These are phyloP conservation scores for Branchinecta lindahli DNA, from an alignment of 1,140 invertebrate species.

Conservation along the genomic window DNA sequence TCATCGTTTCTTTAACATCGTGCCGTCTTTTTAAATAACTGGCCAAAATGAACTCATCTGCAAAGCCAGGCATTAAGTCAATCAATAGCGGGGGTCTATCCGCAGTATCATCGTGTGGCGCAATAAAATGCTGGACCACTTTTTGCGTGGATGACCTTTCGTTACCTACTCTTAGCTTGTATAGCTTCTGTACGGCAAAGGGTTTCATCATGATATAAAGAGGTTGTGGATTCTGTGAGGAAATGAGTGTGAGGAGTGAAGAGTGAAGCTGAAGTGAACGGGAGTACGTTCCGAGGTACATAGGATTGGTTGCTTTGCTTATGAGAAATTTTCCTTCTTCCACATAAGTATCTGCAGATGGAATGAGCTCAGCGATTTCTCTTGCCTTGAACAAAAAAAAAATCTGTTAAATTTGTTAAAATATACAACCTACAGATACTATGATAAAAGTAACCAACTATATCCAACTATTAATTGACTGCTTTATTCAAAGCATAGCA, in stretches of 20 bases:
- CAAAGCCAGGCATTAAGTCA: not conserved
- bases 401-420: too few relatives aligned
- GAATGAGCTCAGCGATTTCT: not conserved
- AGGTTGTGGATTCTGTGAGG: not conserved
- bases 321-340: not conserved
- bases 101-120: not conserved
- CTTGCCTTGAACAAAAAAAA: not conserved
- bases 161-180: not conserved
- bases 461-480: too few relatives aligned
- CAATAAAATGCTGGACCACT: not conserved
- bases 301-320: not conserved
- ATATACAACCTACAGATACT: too few relatives aligned
- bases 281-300: not conserved
- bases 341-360: not conserved
- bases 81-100: not conserved
- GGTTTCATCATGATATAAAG: not conserved
- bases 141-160: not conserved
- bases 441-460: too few relatives aligned
- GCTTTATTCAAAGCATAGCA: too few relatives aligned
- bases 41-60: not conserved
- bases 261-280: not conserved
- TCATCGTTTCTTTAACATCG: not conserved
- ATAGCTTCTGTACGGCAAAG: not conserved
- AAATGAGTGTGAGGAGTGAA: not conserved
- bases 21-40: not conserved